Base-by-base conservation (phyloP, 2,797 vertebrate genomes). In the Notolepis coatsorum region DNA sequence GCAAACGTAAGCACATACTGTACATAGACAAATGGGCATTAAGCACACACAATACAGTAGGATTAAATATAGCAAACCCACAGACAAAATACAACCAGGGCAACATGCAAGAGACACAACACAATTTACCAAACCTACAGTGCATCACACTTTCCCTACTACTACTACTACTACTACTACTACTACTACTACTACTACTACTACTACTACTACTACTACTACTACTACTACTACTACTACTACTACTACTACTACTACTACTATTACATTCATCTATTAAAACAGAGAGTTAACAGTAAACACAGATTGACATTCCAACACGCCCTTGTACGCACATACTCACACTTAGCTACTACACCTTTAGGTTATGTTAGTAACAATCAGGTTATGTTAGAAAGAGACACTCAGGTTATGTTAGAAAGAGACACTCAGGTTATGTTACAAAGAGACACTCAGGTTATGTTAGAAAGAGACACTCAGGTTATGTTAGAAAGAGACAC, bases 401-500 rank as follows among this genome's bases (percentile, higher is more conserved):
- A 33, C 13, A 6, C 4, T 35, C 4, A 12, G 33, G 9, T 12
- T 1, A 10, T 35, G 9, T 35, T 35, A 4, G 33, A 35, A 25
- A 28, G n/a, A 38, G 3, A 3, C 42, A 33, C 18, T 31, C 6
- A 13, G 5, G 3, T n/a, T n/a, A n/a, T n/a, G n/a, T n/a, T n/a
- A n/a, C n/a, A 23, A 31, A 25, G 27, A 17, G 41, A 38, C 7
- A 39, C 2, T 18, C n/a, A n/a, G n/a, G n/a, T 9, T 28, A 7
- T 49, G 71, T 80, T 66, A 71, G 59, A 56, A 25, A 57, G 52
- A 31, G 18, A 67, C 31, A 24, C 53, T n/a, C n/a, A n/a, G n/a
- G n/a, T n/a, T n/a, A n/a, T n/a, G n/a, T n/a, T n/a, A n/a, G n/a
- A n/a, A n/a, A n/a, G n/a, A n/a, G n/a, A n/a, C n/a, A n/a, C n/a